Conservation (phyloP, 2,888 invertebrate genomes). For the Campoplex nolae region DNA sequence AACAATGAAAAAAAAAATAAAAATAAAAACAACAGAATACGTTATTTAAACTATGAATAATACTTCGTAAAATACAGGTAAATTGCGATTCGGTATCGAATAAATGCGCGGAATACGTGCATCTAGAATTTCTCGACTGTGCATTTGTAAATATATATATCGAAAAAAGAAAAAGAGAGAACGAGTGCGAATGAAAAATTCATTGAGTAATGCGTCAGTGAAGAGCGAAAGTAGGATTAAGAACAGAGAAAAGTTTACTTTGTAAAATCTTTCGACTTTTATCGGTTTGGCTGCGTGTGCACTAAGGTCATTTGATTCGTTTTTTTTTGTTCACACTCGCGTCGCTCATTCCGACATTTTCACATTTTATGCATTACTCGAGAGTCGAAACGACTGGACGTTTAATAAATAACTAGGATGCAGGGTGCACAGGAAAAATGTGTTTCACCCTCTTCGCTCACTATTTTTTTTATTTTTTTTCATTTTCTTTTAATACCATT, state of each 20-base stretch:
- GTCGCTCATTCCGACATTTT: constrained; percentile 33
- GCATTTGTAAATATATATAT: constrained; percentile 65
- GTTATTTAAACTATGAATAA: constrained; percentile 30
- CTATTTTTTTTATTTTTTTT: neutral
- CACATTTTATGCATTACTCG: constrained; percentile 18
- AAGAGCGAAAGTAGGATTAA: neutral
- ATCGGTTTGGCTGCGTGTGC: constrained; percentile 19
- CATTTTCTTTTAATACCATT: constrained; percentile 46
- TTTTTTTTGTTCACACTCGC: neutral
- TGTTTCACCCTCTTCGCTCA: constrained; percentile 38
- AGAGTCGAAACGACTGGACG: constrained; percentile 27
- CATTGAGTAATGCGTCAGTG: constrained; percentile 27
- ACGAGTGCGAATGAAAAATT: constrained; percentile 29
- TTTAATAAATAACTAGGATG: constrained; percentile 60
- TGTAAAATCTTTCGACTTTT: constrained; percentile 42
- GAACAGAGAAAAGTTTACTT: neutral
- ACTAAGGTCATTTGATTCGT: constrained; percentile 45
- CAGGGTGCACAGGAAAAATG: constrained; percentile 40
- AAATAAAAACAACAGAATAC: neutral
- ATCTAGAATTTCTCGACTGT: constrained; percentile 61
- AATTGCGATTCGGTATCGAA: constrained; percentile 9
- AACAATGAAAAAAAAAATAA: neutral
- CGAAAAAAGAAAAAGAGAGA: neutral
- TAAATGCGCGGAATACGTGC: constrained; percentile 24
- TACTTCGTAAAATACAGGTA: constrained; percentile 18